Conservation (phyloP, 2,113 vertebrate genomes). For the Kryptolebias marmoratus region DNA sequence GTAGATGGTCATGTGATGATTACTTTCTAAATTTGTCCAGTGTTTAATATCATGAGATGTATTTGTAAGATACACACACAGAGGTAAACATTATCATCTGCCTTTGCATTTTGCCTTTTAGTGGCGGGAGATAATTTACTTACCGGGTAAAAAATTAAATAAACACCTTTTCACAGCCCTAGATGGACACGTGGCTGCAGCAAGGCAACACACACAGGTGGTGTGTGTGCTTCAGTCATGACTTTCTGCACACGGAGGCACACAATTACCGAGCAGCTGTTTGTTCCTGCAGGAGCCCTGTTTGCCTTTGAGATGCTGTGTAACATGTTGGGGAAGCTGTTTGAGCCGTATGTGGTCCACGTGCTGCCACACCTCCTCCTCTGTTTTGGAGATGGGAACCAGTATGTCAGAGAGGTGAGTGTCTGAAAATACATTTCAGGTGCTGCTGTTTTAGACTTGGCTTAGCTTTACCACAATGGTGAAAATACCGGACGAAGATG, state of each 20-base stretch:
- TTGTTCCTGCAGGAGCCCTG: constrained; percentile 84
- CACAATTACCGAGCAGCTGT: neutral
- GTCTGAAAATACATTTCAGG: neutral
- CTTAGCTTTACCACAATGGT: neutral
- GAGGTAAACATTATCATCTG: too few relatives aligned
- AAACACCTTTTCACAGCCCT: too few relatives aligned
- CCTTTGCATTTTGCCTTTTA: too few relatives aligned
- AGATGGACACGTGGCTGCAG: neutral
- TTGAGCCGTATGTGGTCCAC: constrained; percentile 97
- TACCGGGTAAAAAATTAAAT: neutral
- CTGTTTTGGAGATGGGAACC: constrained; percentile 98
- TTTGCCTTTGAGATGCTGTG: constrained; percentile 99
- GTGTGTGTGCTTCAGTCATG: neutral
- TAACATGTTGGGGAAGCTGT: constrained; percentile 97
- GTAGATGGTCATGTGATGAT: too few relatives aligned
- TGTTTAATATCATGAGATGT: too few relatives aligned
- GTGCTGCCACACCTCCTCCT: constrained; percentile 95
- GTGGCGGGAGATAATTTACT: too few relatives aligned
- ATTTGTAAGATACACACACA: too few relatives aligned
- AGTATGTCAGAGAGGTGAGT: constrained; percentile 96
- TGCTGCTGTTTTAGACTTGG: neutral
- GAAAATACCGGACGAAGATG: neutral
- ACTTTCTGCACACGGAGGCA: too few relatives aligned
- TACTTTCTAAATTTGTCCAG: too few relatives aligned
- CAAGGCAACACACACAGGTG: neutral